Conservation (phyloP, 2,113 vertebrate species). For the Tretioscincus oriximinensis region DNA sequence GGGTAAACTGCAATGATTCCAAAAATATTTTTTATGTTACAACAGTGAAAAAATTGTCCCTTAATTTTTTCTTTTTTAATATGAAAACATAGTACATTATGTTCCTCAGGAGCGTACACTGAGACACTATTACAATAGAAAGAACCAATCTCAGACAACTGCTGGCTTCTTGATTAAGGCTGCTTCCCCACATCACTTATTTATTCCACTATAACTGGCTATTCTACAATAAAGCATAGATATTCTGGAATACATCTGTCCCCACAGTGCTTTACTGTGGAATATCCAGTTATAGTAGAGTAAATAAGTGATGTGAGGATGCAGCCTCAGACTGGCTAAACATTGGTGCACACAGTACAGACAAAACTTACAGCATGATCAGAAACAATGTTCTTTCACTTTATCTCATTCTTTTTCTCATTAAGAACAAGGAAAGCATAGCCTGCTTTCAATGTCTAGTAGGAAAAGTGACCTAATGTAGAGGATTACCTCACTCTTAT, state of each 20-base stretch:
- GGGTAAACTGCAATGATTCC: neutral
- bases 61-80: neutral
- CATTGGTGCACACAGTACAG: neutral
- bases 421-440: neutral
- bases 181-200: too few relatives aligned
- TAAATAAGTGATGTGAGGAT: too few relatives aligned
- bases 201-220: too few relatives aligned
- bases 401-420: neutral
- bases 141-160: neutral
- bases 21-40: neutral
- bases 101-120: neutral
- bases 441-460: neutral
- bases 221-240: too few relatives aligned
- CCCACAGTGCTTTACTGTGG: too few relatives aligned
- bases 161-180: neutral
- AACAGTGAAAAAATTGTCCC: neutral
- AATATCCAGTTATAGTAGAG: too few relatives aligned
- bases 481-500: conserved; percentile 6
- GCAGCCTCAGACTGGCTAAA: neutral
- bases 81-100: too few relatives aligned
- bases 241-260: too few relatives aligned
- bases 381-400: neutral
- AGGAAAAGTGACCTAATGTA: neutral
- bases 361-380: accelerated
- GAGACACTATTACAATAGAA: neutral